Conservation (phyloP, 2,797 vertebrate genomes). For the Vireo griseus region DNA sequence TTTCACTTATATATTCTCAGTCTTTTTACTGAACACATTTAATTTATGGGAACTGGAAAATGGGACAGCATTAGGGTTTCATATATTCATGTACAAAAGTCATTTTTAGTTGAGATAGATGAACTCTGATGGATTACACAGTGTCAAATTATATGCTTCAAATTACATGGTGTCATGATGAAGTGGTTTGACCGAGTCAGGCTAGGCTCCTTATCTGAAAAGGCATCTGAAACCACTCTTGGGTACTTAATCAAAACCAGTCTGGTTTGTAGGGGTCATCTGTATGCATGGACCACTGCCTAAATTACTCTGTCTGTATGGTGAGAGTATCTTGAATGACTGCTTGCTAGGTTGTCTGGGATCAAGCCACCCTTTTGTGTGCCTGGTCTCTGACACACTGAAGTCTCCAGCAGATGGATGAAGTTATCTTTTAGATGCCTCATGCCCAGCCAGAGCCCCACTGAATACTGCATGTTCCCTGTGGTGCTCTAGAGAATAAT, state of each 20-base stretch:
- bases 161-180: slow-evolving; percentile 3
- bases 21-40: neutral
- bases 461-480: neutral
- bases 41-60: slow-evolving; percentile 36
- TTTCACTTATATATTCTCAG: neutral
- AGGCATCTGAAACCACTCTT: neutral
- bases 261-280: neutral
- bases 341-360: neutral
- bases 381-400: neutral
- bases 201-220: neutral
- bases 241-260: neutral
- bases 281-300: neutral
- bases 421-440: neutral
- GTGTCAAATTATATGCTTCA: neutral
- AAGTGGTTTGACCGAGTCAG: neutral
- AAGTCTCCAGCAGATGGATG: neutral
- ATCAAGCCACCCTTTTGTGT: neutral
- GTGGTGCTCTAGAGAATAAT: neutral
- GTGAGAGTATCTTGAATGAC: neutral
- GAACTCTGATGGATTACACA: slow-evolving; percentile 21
- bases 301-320: neutral
- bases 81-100: slow-evolving; percentile 4
- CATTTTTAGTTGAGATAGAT: neutral
- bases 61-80: slow-evolving; percentile 10
- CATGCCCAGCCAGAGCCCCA: neutral